These are phyloP conservation scores for Pteronotus mesoamericanus DNA, from an alignment of 2,797 vertebrate species.

Conservation along the genomic window DNA sequence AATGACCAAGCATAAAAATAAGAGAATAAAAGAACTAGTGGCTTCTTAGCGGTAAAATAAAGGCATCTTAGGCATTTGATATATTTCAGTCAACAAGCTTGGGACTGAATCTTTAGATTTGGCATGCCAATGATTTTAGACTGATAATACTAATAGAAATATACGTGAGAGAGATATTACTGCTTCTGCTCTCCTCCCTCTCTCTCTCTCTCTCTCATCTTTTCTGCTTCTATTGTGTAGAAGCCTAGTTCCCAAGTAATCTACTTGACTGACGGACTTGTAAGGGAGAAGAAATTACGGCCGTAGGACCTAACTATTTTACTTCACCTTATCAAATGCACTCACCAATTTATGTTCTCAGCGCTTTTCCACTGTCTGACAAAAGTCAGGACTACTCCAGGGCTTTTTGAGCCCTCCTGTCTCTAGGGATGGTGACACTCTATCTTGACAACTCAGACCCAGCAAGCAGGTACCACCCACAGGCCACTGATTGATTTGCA, in stretches of 20 bases:
- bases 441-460: conserved; percentile 50
- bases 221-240: neutral
- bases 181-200: neutral
- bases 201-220: neutral
- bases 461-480: conserved; percentile 45
- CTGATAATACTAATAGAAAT: neutral
- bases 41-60: neutral
- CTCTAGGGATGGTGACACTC: conserved; percentile 10
- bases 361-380: neutral
- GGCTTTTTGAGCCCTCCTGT: neutral
- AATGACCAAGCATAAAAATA: neutral
- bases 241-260: neutral
- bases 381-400: conserved; percentile 34
- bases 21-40: neutral
- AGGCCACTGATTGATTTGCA: neutral
- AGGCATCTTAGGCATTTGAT: neutral
- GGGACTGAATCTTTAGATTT: neutral
- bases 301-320: neutral
- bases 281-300: neutral
- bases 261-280: conserved; percentile 23
- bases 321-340: conserved; percentile 34
- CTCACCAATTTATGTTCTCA: conserved; percentile 40
- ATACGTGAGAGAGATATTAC: neutral
- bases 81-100: neutral
- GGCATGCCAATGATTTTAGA: neutral